phyloP scores from a whole-genome alignment of 2,888 invertebrate genomes.

The Lithophane semibrunnea region DNA sequence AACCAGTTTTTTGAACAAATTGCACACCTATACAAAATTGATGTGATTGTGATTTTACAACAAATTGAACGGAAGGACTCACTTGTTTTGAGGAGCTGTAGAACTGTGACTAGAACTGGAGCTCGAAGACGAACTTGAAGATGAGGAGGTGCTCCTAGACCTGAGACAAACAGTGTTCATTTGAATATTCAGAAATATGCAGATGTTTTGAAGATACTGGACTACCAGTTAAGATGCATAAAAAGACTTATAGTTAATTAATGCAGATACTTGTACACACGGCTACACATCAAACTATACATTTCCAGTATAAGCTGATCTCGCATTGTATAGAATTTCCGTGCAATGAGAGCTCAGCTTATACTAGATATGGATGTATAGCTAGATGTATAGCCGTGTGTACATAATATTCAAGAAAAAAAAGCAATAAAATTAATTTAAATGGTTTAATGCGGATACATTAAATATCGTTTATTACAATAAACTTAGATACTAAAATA shows the following conservation, averaged over 20 bases:
- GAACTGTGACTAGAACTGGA: slow-evolving; percentile 89
- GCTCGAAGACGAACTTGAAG: slow-evolving; percentile 86
- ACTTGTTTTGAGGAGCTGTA: slow-evolving; percentile 85
- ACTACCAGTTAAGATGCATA: neutral
- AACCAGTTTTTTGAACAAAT: slow-evolving; percentile 20
- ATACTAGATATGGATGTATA: no score
- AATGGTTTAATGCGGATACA: no score
- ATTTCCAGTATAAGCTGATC: no score
- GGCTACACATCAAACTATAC: no score
- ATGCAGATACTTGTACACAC: neutral
- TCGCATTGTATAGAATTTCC: no score
- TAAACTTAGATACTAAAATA: no score
- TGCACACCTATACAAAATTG: neutral
- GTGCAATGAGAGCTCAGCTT: no score
- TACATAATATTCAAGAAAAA: neutral
- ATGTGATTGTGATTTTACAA: neutral
- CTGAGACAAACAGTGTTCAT: slow-evolving; percentile 65
- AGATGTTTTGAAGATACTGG: neutral
- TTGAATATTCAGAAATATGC: neutral
- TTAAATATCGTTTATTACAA: no score
- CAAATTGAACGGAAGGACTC: slow-evolving; percentile 58
- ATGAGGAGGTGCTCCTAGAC: slow-evolving; percentile 86
- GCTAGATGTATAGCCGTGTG: no score
- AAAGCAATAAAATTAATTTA: neutral
- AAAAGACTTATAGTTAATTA: neutral